Evolutionary conservation across 1,140 invertebrate species (phyloP).

Genomic region (Globodera ellingtonae): DNA sequence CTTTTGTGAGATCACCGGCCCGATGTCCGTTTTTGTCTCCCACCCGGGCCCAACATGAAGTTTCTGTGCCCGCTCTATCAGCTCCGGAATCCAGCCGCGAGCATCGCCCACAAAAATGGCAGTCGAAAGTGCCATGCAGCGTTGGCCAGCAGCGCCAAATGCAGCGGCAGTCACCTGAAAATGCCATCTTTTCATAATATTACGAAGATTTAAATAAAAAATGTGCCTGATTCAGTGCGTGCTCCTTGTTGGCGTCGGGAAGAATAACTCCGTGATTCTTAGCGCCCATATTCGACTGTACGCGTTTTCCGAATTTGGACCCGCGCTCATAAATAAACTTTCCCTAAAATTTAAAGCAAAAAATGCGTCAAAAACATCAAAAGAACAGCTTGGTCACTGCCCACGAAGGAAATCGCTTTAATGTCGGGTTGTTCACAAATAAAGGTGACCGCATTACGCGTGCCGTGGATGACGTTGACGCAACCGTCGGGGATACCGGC

Average conservation of each 20-base stretch:
- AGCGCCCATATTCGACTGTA: constrained; percentile 97
- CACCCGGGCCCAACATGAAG: constrained; percentile 86
- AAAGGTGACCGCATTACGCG: constrained; percentile 90
- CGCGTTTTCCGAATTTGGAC: constrained; percentile 85
- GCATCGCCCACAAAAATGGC: constrained; percentile 94
- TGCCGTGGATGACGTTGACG: constrained; percentile 93
- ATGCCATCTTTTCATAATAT: too few relatives aligned
- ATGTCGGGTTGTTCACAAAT: constrained; percentile 95
- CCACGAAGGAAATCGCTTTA: constrained; percentile 96
- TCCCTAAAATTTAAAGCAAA: constrained; percentile 71
- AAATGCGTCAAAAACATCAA: constrained; percentile 17
- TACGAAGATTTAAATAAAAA: constrained; percentile 5
- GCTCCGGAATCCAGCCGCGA: constrained; percentile 88
- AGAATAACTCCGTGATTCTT: constrained; percentile 97
- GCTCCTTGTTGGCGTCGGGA: constrained; percentile 95
- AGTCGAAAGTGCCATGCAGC: constrained; percentile 97
- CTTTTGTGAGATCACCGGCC: constrained; percentile 90
- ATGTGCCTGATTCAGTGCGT: constrained; percentile 71
- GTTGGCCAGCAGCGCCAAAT: constrained; percentile 84
- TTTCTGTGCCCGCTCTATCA: constrained; percentile 67
- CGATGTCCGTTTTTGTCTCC: constrained; percentile 80
- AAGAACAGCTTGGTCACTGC: constrained; percentile 83
- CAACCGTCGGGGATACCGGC: constrained; percentile 90
- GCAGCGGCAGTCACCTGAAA: constrained; percentile 82
- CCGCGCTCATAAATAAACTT: constrained; percentile 93